phyloP scores from a whole-genome alignment of 2,113 vertebrate species.

The Leucosticte australis region DNA sequence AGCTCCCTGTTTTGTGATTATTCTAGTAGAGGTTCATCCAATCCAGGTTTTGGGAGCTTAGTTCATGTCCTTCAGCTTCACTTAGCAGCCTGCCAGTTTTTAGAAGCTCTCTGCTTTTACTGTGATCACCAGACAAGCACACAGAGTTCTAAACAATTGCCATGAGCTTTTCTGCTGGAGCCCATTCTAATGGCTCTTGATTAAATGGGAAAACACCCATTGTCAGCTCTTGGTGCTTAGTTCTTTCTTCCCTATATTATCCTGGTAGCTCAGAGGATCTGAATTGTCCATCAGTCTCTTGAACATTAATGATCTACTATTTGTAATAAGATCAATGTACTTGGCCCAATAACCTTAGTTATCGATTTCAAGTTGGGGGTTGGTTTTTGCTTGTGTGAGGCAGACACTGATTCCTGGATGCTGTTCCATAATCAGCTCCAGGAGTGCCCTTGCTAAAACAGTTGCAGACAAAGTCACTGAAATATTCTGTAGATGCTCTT shows the following conservation, averaged over 20 bases:
- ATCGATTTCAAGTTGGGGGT: background rate
- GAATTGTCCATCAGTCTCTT: background rate
- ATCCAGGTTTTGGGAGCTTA: background rate
- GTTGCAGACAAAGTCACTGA: background rate
- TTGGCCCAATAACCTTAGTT: background rate
- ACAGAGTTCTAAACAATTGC: background rate
- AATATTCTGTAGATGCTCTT: background rate
- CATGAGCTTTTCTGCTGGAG: background rate
- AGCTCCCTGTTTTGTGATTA: rapidly evolving
- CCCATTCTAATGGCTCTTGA: background rate
- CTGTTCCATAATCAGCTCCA: background rate
- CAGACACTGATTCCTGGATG: background rate
- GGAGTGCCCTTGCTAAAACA: background rate
- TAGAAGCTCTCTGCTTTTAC: background rate
- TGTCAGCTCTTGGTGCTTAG: background rate
- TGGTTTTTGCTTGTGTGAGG: background rate
- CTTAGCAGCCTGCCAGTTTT: background rate
- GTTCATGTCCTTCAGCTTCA: background rate
- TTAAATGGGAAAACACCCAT: background rate
- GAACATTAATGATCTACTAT: background rate
- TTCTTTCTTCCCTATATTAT: background rate
- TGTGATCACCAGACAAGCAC: background rate
- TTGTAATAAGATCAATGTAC: background rate
- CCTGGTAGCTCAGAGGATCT: background rate
- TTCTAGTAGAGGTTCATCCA: background rate